Evolutionary conservation across 2,888 invertebrate species (phyloP), one percentile per base, ranked within the genome.

Genomic region (Caenorhabditis panamensis): DNA sequence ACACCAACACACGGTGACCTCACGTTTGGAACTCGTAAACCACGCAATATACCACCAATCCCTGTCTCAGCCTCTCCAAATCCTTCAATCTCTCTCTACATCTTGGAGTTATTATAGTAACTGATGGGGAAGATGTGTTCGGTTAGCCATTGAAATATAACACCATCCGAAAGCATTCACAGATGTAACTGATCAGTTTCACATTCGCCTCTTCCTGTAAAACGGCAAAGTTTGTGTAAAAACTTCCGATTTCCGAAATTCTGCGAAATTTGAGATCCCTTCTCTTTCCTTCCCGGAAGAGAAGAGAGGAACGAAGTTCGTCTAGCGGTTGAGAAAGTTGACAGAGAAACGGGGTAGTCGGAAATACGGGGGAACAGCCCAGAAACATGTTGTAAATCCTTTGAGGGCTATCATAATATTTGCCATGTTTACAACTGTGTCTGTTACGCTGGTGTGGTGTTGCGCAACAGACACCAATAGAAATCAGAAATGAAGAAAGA

Each of bases 71-170:
- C 11, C 41, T 28, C 31, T 26, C 26, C 28, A 3, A 9, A 22
- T 53, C 54, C 28, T 28, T n/a, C 31, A 22, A 22, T 53, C 11
- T 26, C 3, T 49, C n/a, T 22, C n/a, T 49, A 54, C 66, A 66
- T 61, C 59, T 75, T 67, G 61, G 51, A 54, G 67, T 61, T 61
- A 44, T 66, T 67, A 26, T 49, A 49, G 44, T 28, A 26, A 61
- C 54, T 44, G 51, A 51, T 28, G 66, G 53, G 47, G 31, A 31
- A 31, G 31, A 37, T 31, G 31, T 31, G 31, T 31, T 9, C 31
- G 69, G 26, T 24, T 31, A 59, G n/a, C 59, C 61, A 62, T 61
- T 72, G 81, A 81, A 81, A 81, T 71, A 62, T 72, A 72, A 81
- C 76, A 76, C 76, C 75, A 37, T 54, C 37, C 37, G 20, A n/a